phyloP scores from a whole-genome alignment of 2,797 vertebrate genomes.

The Coendou prehensilis region DNA sequence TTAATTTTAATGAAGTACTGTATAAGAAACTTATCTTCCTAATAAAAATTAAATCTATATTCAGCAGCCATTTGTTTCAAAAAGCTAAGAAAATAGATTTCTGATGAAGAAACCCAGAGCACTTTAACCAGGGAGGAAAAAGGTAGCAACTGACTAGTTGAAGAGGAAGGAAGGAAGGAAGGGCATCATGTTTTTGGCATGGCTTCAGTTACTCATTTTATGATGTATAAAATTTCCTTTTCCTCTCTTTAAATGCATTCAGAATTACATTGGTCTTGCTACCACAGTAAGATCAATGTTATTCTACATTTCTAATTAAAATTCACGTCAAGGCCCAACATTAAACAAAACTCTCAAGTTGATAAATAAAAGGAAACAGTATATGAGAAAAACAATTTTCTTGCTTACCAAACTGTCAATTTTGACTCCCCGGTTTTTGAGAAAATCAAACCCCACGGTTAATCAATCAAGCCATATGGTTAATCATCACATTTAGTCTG shows the following conservation, averaged over 20 bases:
- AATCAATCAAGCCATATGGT: too few relatives aligned
- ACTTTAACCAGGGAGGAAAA: constrained; percentile 48
- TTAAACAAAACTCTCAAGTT: constrained; percentile 7
- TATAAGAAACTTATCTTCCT: constrained; percentile 36
- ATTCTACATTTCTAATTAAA: constrained; percentile 24
- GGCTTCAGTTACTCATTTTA: constrained; percentile 15
- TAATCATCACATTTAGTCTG: not conserved
- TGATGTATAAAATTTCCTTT: not conserved
- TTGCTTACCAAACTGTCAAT: not conserved
- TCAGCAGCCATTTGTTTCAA: constrained; percentile 10
- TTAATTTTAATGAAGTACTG: constrained; percentile 14
- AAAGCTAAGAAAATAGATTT: constrained; percentile 52
- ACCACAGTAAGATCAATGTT: not conserved
- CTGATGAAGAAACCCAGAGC: constrained; percentile 34
- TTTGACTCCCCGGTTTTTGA: not conserved
- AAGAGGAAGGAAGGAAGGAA: not conserved
- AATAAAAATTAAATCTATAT: constrained; percentile 64
- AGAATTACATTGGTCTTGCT: not conserved
- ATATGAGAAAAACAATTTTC: constrained; percentile 11
- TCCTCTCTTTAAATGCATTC: constrained; percentile 29
- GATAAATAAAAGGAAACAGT: constrained; percentile 47
- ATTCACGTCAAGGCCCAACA: not conserved
- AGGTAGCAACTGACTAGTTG: constrained; percentile 22
- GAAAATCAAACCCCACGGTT: not conserved
- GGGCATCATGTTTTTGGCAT: not conserved